Evolutionary conservation across 2,113 vertebrate species (phyloP), one percentile per base, ranked within the genome.

Genomic region (Corythoichthys intestinalis): DNA sequence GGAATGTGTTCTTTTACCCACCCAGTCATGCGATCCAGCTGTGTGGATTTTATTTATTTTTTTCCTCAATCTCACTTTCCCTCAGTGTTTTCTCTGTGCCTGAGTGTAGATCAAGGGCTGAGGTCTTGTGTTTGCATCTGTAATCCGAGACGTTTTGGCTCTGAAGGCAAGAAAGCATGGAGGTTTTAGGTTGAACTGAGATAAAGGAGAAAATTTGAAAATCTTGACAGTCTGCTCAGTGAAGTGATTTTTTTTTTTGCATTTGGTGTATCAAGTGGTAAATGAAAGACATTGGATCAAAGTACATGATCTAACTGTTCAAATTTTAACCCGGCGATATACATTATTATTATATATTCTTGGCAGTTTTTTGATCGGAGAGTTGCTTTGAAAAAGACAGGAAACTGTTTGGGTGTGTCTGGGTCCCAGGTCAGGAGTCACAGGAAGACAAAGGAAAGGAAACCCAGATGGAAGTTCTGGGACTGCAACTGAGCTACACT

Each of bases 361-460:
- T 37, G 68, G 4, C 50, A 67, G 62, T 63, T 65, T 73, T 8
- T 70, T 81, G 53, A 39, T 59, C 61, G 7, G 10, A 56, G 4
- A 13, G 56, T 56, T 13, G 54, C 67, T 11, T 61, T 52, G 64
- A 66, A 68, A 57, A 57, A 14, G 72, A 61, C 88, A 87, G 89
- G 87, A 90, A 87, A 74, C 72, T 53, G 71, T 14, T 73, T 86
- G 86, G 89, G 89, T 80, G 89, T 89, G 89, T 86, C 74, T 11
- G 72, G 35, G 58, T 71, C 71, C 75, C 76, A 85, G 83, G 89
- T 90, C 89, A 87, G 86, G 81, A 88, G 86, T 88, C 87, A 83
- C 81, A 77, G 87, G 86, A 89, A 85, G 86, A 86, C 86, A 89
- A 90, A 89, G 74, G 69, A 86, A 84, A 87, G 86, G 87, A 90